Evolutionary conservation across 37 sponge, comb jelly and placozoan genomes (phyloP).

Genomic region (Beroe ovata): DNA sequence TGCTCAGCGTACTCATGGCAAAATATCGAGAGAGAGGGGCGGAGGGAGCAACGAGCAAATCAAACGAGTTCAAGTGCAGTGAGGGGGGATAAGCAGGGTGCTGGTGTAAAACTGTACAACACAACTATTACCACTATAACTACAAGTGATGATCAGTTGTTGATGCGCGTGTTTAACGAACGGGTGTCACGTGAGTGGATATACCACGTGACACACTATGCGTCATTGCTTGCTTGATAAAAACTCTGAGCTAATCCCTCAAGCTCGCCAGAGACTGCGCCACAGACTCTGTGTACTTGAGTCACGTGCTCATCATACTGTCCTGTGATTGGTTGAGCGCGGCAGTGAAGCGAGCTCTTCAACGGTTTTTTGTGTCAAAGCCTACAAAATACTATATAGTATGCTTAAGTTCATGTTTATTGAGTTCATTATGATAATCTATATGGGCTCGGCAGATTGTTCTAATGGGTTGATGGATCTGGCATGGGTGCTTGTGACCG

Average conservation of each 20-base stretch:
- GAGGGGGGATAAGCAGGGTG: no score
- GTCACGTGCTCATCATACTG: background rate
- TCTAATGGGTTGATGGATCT: background rate
- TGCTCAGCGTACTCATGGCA: slow-evolving; percentile 63
- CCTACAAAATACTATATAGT: background rate
- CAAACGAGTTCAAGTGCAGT: no score
- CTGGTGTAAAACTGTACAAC: no score
- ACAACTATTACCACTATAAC: background rate
- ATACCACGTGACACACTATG: slow-evolving; percentile 23
- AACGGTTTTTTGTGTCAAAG: background rate
- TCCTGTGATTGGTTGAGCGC: background rate
- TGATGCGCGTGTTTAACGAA: slow-evolving; percentile 63
- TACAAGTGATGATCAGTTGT: background rate
- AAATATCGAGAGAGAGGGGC: no score
- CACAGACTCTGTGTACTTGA: background rate
- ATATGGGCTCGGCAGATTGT: background rate
- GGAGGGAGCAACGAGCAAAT: no score
- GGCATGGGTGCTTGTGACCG: background rate
- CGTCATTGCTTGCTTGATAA: slow-evolving; percentile 66
- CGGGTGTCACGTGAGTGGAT: slow-evolving; percentile 31
- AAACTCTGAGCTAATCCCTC: slow-evolving; percentile 48
- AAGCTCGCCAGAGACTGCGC: background rate
- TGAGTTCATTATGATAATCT: background rate
- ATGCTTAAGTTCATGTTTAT: background rate
- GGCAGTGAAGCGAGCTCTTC: background rate